Evolutionary conservation across 2,888 invertebrate species (phyloP), one percentile per base, ranked within the genome.

Genomic region (Pomacea canaliculata): DNA sequence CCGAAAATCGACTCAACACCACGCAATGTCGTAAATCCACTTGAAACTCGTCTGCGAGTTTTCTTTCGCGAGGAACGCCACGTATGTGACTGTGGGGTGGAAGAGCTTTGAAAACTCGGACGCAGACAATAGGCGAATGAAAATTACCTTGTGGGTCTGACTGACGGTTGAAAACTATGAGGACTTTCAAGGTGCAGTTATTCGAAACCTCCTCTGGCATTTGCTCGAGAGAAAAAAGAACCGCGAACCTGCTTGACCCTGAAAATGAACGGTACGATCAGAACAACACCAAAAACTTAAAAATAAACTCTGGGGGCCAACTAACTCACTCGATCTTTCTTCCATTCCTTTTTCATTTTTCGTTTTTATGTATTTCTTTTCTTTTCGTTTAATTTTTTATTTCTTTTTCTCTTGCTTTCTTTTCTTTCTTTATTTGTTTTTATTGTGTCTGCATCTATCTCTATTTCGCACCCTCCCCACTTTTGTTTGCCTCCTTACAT

Each of bases 1-100:
- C 63, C 63, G 63, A 63, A 63, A 63, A 63, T 63, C 27, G 63
- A 63, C 63, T 63, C 63, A 27, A 19, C 63, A 63, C 63, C 9
- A 63, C 23, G 63, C 27, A 27, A 18, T 63, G 63, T 63, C 63
- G 63, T 63, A 63, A 63, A 63, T 63, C 63, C 10, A 19, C 63
- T n/a, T 63, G 16, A 63, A 63, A 56, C 51, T 56, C 51, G 51
- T 16, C 51, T 37, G 37, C 37, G 37, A 37, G 37, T 65, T 37
- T 65, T 65, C 65, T 65, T 65, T 37, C 37, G 7, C 62, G 4
- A 19, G 19, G 18, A 19, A 18, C n/a, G 18, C 62, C 3, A 19
- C 62, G 18, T 5, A 18, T 62, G 18, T 1, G 3, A 37, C 37
- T 37, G 37, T 3, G 3, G 37, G 37, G 37, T 37, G 37, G 37